Evolutionary conservation across 2,113 vertebrate genomes (phyloP).

Genomic region (Ploceus nigricollis): DNA sequence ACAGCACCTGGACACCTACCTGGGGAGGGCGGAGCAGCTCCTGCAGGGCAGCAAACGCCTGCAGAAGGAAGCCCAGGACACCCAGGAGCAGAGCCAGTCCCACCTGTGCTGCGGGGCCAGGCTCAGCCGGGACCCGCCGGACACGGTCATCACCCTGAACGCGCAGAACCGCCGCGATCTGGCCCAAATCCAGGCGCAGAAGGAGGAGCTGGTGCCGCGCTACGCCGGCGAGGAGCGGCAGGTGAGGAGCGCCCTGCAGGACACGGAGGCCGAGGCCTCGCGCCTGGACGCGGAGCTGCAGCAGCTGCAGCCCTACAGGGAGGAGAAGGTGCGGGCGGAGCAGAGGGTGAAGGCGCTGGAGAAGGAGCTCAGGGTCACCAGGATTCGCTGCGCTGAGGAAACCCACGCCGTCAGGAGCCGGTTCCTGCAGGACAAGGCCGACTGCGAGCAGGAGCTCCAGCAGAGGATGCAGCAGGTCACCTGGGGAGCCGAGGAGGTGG

Average conservation of each 20-base stretch:
- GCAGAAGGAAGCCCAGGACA: not conserved
- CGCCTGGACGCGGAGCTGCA: not conserved
- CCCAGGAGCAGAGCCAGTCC: not conserved
- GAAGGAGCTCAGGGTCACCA: not conserved
- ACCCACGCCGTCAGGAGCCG: not conserved
- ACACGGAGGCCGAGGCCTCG: not conserved
- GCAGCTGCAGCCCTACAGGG: not conserved
- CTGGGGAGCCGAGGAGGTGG: not conserved
- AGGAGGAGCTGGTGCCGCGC: not conserved
- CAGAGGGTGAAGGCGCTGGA: not conserved
- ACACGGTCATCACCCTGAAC: not conserved
- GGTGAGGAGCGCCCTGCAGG: not conserved
- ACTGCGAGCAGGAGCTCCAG: rapidly evolving
- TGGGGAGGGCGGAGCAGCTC: not conserved
- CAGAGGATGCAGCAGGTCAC: not conserved
- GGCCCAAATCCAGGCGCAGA: not conserved
- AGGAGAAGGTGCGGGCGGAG: not conserved
- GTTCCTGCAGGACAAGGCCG: not conserved
- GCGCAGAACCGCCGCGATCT: rapidly evolving
- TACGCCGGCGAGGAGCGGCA: not conserved
- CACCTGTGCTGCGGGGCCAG: not conserved
- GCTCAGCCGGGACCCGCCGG: not conserved
- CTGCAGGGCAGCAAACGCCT: not conserved
- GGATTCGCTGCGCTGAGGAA: not conserved
- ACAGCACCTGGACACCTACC: not conserved